Evolutionary conservation across 2,113 vertebrate genomes (phyloP).

Genomic region (Pyrgilauda ruficollis): DNA sequence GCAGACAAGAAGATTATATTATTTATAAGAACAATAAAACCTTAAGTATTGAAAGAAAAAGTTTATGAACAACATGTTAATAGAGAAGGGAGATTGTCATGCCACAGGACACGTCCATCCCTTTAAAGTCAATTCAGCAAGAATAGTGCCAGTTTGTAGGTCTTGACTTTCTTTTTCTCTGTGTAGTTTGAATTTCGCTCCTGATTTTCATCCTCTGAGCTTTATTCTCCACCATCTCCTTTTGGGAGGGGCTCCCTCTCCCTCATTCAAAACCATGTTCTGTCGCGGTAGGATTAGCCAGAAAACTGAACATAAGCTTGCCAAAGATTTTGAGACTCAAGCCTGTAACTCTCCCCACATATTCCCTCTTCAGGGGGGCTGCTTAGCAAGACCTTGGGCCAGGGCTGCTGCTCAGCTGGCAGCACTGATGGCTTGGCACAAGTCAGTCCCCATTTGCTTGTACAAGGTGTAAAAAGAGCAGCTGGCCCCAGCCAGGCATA

Average conservation of each 20-base stretch:
- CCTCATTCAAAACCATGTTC: neutral
- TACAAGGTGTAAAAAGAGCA: neutral
- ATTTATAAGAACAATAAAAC: neutral
- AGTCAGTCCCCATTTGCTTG: neutral
- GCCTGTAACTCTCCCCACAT: fast-evolving
- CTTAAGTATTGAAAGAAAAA: neutral
- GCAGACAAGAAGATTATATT: neutral
- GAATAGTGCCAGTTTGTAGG: neutral
- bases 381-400: neutral
- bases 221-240: neutral
- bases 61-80: neutral
- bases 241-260: neutral
- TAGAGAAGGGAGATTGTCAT: neutral
- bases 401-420: neutral
- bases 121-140: neutral
- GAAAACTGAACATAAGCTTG: neutral
- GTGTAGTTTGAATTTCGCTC: neutral
- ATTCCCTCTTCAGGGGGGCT: neutral
- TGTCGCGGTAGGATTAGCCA: neutral
- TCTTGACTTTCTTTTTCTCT: neutral
- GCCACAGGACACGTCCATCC: neutral
- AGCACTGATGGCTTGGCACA: neutral
- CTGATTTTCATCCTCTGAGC: neutral
- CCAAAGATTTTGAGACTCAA: neutral
- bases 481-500: neutral